Evolutionary conservation across 2,113 vertebrate genomes (phyloP), one percentile per base, ranked within the genome.

Genomic region (Trichomycterus rosablanca): DNA sequence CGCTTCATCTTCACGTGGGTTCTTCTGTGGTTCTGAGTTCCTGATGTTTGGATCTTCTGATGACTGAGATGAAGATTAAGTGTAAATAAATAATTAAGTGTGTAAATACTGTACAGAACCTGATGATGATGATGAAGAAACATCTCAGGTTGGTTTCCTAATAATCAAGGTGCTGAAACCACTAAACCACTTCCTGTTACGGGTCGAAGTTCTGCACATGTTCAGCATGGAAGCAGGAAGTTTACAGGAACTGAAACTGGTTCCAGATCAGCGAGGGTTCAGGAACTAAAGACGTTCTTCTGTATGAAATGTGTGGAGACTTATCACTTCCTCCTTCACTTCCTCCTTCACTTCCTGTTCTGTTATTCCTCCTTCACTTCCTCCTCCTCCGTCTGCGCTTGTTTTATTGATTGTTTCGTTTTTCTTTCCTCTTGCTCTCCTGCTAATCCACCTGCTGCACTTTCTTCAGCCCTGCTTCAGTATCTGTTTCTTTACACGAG

Each of bases 41-140:
- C 63, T 63, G 65, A 65, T 80, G 66, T 73, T 58, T 50, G 58
- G 23, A 6, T 73, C 58, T 55, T 28, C 28, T 4, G 63, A 67
- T 65, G 57, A 26, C 2, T 70, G 53, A 64, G 72, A 37, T 51
- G 70, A 63, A 43, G 23, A 58, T 43, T 30, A 8, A 58, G 35
- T 86, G 86, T 84, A 86, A 82, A 87, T 83, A 85, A 8, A 84
- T 84, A 86, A 82, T 86, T 83, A 85, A 8, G 60, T 66, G 75
- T 85, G 83, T 81, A 80, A 74, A 83, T 84, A 81, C 73, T 87
- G 83, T 88, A 86, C 70, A 87, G 66, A 71, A 62, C 70, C 66
- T 73, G 70, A 54, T 40, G 68, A 58, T 43, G 65, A 71, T 71
- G 63, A 78, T 60, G 67, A 46, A 15, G 62, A 46, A 48, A 37